phyloP scores from a whole-genome alignment of 1,140 invertebrate species.

The Paraescarpia echinospica region DNA sequence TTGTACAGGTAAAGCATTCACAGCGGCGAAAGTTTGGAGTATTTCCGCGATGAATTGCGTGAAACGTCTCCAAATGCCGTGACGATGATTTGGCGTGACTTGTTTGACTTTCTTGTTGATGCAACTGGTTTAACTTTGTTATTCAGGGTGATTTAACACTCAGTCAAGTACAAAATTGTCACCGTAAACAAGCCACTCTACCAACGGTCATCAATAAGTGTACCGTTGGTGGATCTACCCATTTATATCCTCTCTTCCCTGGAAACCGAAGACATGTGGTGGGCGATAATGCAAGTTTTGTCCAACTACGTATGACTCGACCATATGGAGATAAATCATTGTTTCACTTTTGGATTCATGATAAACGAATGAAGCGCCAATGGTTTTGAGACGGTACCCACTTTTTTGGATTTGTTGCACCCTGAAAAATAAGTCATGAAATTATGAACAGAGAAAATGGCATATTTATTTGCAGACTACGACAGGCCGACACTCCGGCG shows the following conservation, averaged over 20 bases:
- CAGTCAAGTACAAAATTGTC: neutral
- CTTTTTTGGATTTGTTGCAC: neutral
- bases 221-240: neutral
- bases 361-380: neutral
- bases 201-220: neutral
- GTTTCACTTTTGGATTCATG: neutral
- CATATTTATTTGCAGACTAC: neutral
- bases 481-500: too few relatives aligned
- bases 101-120: conserved; percentile 1
- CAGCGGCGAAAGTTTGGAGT: neutral
- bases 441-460: neutral
- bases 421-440: neutral
- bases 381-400: neutral
- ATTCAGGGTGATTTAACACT: neutral
- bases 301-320: neutral
- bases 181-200: neutral
- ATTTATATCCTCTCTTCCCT: neutral
- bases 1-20: conserved; percentile 47
- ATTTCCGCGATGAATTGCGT: neutral
- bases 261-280: neutral
- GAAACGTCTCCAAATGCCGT: neutral
- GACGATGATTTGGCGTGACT: neutral
- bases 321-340: neutral
- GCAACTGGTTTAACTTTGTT: neutral
- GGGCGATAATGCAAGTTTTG: neutral